Base-by-base conservation (phyloP, 1,140 invertebrate genomes). In the Ephestia elutella region DNA sequence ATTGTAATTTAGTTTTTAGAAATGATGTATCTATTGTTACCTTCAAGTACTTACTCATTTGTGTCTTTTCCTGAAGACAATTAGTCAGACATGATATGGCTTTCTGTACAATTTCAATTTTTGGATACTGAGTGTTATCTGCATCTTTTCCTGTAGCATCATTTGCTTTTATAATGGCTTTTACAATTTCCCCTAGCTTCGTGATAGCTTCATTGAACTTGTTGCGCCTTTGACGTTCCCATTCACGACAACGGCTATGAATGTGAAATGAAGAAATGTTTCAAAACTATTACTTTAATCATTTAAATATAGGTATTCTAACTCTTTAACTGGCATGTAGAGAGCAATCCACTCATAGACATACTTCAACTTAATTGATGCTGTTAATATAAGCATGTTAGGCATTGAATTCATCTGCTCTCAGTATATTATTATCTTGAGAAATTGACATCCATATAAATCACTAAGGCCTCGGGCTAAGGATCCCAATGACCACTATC, bases 51-150 rank as follows among this genome's bases (percentile, higher is more conserved):
- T 79, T 80, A 87, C 84, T 84, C 25, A 84, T 62, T 62, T 80
- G 78, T 57, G 80, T 77, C 66, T 78, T 84, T 58, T 84, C 81
- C 57, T 82, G 68, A 25, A 62, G 59, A 70, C 66, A 79, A 58
- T 78, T 82, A 44, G 63, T 80, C 32, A 87, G 63, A 57, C 79
- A 87, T 54, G 78, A 57, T 11, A 82, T 86, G 18, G 85, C 85
- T 69, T 82, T 83, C 63, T 87, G 82, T 7, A 87, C 66, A 21
- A 87, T 85, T 73, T 87, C 85, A 65, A 87, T 75, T 70, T 87
- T 87, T 32, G 85, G 79, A 63, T 77, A 84, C 57, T 83, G 80
- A 8, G 73, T 63, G 70, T 78, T 81, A 49, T 84, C 76, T 18
- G 51, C 20, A 18, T 77, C 73, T 56, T 67, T 72, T 59, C 61